Evolutionary conservation across 1,140 invertebrate species (phyloP).

Genomic region (Himalopsyche phryganea): DNA sequence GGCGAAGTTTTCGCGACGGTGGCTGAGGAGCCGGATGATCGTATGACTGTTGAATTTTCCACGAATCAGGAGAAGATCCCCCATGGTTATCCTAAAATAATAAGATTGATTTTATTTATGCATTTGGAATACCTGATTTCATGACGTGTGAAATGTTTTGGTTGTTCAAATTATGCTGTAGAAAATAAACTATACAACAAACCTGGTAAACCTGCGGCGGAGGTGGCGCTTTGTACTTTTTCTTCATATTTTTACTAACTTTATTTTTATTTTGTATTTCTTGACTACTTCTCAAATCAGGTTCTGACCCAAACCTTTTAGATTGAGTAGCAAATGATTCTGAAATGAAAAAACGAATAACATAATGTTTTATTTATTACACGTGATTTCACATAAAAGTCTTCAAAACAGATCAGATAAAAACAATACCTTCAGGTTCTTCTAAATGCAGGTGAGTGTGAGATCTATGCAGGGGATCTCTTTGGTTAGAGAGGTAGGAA

Average conservation of each 20-base stretch:
- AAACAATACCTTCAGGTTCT: slow-evolving; percentile 21
- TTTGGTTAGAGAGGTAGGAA: slow-evolving; percentile 35
- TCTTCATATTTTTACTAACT: slow-evolving; percentile 51
- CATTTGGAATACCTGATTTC: not conserved
- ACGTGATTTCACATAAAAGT: slow-evolving; percentile 1
- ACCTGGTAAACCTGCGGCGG: slow-evolving; percentile 41
- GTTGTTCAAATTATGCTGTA: no score
- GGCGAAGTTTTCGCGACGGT: slow-evolving; percentile 57
- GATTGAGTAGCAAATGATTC: slow-evolving; percentile 30
- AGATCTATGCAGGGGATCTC: slow-evolving; percentile 48
- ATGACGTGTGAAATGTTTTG: no score
- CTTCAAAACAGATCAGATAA: slow-evolving; percentile 3
- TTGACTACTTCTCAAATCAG: slow-evolving; percentile 58
- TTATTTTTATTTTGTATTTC: slow-evolving; percentile 36
- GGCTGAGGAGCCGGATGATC: slow-evolving; percentile 39
- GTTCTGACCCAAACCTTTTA: slow-evolving; percentile 70
- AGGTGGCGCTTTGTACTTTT: slow-evolving; percentile 64
- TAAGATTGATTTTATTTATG: slow-evolving; percentile 6
- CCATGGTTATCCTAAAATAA: slow-evolving; percentile 39
- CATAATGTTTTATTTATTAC: no score
- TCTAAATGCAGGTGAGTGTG: slow-evolving; percentile 47
- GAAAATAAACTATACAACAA: not conserved
- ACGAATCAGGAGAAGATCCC: slow-evolving; percentile 55
- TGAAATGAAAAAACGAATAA: slow-evolving; percentile 31
- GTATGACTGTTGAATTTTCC: slow-evolving; percentile 30